A percentile compares a stretch with the other conserved stretches of the same genome.
phyloP scores from a whole-genome alignment of 1,140 invertebrate genomes.

The Chionoecetes opilio region DNA sequence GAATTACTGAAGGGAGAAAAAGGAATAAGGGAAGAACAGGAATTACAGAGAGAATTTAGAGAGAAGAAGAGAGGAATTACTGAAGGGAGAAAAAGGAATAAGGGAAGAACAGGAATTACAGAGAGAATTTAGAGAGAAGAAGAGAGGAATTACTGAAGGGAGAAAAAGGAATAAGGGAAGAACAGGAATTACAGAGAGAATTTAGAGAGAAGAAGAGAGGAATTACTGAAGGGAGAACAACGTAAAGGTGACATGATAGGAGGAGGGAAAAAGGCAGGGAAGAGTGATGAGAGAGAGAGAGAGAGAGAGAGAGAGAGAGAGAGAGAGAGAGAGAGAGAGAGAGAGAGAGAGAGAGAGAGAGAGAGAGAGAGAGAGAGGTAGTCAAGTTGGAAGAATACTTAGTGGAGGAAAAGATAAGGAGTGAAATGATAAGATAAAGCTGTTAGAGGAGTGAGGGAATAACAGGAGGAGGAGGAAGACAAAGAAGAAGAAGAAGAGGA shows the following conservation, averaged over 20 bases:
- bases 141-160: no score
- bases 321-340: constrained; percentile 10
- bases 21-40: no score
- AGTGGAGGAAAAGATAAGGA: neutral
- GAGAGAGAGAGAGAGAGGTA: constrained; percentile 8
- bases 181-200: no score
- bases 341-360: constrained; percentile 27
- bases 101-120: no score
- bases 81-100: no score
- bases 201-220: no score
- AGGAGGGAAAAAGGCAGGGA: neutral
- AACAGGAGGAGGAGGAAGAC: neutral
- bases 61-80: no score
- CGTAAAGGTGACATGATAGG: neutral
- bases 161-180: no score
- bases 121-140: no score
- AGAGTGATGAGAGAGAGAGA: neutral
- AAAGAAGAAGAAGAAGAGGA: neutral
- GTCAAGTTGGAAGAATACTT: neutral
- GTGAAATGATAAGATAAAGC: neutral
- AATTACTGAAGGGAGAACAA: neutral
- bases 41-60: no score
- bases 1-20: no score
- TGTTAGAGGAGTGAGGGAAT: neutral
- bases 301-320: constrained; percentile 8